Percentiles rank a stretch among this genome's conserved stretches.
phyloP scores from a whole-genome alignment of 2,888 invertebrate species.

The Agrochola lota region DNA sequence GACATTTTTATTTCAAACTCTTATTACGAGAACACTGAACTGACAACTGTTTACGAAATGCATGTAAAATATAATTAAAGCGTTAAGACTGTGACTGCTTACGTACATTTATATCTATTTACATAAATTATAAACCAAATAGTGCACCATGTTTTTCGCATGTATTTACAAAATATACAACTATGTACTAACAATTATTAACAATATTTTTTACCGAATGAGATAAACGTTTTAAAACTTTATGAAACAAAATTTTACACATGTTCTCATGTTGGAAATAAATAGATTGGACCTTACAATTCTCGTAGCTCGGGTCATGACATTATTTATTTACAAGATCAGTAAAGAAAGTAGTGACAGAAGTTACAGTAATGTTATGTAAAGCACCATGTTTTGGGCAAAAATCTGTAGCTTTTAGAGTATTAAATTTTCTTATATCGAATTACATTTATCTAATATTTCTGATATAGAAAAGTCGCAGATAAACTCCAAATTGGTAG shows the following conservation, averaged over 20 bases:
- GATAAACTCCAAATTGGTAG: conserved; percentile 64
- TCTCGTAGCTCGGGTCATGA: conserved; percentile 61
- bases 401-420: conserved; percentile 54
- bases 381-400: conserved; percentile 66
- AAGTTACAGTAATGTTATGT: conserved; percentile 46
- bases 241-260: conserved; percentile 62
- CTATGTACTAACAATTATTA: conserved; percentile 85
- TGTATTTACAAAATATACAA: conserved; percentile 88
- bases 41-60: conserved; percentile 64
- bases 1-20: conserved; percentile 50
- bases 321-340: conserved; percentile 64
- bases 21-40: conserved; percentile 60
- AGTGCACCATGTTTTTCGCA: conserved; percentile 85
- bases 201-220: conserved; percentile 79
- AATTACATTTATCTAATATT: conserved; percentile 63
- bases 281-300: conserved; percentile 78
- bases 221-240: conserved; percentile 66
- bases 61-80: conserved; percentile 66
- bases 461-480: conserved; percentile 67
- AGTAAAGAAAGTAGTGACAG: conserved; percentile 33
- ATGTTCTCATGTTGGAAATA: conserved; percentile 62
- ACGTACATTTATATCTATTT: conserved; percentile 74
- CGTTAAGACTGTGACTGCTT: conserved; percentile 72
- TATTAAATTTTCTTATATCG: conserved; percentile 51
- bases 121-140: conserved; percentile 78